Evolutionary conservation across 2,113 vertebrate genomes (phyloP), one percentile per base, ranked within the genome.

Genomic region (Dipodomys merriami): DNA sequence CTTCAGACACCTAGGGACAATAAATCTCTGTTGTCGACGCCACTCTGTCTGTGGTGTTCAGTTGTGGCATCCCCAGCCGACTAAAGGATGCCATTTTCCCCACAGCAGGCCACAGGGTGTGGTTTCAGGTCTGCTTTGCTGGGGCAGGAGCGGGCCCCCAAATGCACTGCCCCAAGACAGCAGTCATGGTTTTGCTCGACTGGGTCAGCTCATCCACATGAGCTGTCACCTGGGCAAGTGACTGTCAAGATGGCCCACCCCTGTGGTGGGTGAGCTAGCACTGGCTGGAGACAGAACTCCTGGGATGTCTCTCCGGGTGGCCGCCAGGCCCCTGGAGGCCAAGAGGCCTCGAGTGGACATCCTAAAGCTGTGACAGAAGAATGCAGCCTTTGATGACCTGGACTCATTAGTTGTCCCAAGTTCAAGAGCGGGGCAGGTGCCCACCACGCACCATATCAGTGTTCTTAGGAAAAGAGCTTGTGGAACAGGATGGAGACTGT

Each of bases 71-170:
- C 23, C 53, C 62, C 2, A 29, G 82, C 78, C 62, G 74, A 71
- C 11, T 0, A 11, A 53, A 35, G 29, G 5, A 7, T n/a, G 49
- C 12, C 25, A 0, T 57, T n/a, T 57, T 85, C 49, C 27, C 44
- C 39, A 16, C 78, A 27, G 7, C 33, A 30, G 18, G 5, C 29
- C 39, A 3, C 0, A 0, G 3, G 7, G 4, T 13, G n/a, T n/a
- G 29, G 33, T 83, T 67, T 60, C 74, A 2, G 4, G 33, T 53
- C 33, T 23, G 78, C 71, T 78, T 64, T 46, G 27, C 80, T 33
- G 39, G 2, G 4, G 77, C 35, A 74, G 7, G 23, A 71, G 33
- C 22, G 0, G 20, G 30, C 60, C 84, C 60, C 84, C 33, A 23
- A 53, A 35, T 15, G 11, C 22, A 22, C 35, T 53, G 27, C 5